Evolutionary conservation across 2,797 vertebrate genomes (phyloP), one percentile per base, ranked within the genome.

Genomic region (Centropyge bicolor): DNA sequence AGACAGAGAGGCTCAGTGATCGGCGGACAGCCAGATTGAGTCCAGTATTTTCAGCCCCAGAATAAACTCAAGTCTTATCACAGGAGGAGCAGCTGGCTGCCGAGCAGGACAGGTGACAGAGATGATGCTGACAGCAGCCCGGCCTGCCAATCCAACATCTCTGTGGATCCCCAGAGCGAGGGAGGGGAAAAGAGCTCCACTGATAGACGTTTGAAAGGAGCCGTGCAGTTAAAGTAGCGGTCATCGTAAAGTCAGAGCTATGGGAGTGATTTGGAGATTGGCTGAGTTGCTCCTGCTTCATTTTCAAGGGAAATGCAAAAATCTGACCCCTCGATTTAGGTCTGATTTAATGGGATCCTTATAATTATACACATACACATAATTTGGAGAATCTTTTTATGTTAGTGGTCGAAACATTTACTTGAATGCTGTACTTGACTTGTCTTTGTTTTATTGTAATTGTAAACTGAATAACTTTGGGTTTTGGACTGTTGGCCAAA

Each of bases 51-150:
- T 70, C 52, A 67, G 45, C 57, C 75, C 49, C 64, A 80, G 85
- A 85, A 92, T 83, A 88, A 87, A 90, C 89, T 90, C 80, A 82
- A 55, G 92, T 90, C 95, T 96, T 95, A 95, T 95, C 93, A 81
- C 87, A 77, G 86, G 88, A 76, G 71, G 87, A 90, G 91, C 95
- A 95, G 93, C 91, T 92, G 93, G 82, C 82, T 88, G 89, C 83
- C n/a, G 81, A 91, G 91, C 83, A 78, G 86, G 83, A 86, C 86
- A 83, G 88, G 88, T 92, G 89, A 91, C 80, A 67, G 81, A 82
- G 87, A 91, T 67, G 87, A 86, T 76, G 87, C 87, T 81, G 82
- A 89, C 80, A 74, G 78, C 69, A 64, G 81, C 71, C 73, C 55
- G 51, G 77, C 84, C 83, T 88, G 89, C 82, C 90, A 93, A 80